These are phyloP conservation scores for Rhinichthys osculus DNA, from an alignment of 2,797 vertebrate genomes.

Conservation along the genomic window DNA sequence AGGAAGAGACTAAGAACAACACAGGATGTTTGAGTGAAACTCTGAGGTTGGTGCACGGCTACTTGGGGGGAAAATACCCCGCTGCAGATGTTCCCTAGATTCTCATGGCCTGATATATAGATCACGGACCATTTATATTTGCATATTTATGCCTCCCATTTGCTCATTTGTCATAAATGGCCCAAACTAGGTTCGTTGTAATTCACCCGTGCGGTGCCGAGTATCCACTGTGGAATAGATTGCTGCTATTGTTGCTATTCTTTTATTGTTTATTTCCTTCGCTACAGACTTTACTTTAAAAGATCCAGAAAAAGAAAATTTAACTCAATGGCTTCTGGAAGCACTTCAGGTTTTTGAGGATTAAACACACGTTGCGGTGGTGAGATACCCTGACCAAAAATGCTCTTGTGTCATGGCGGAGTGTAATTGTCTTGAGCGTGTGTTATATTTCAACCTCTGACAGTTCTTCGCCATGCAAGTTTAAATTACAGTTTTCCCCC, in stretches of 20 bases:
- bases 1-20: slow-evolving; percentile 55
- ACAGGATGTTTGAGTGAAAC: slow-evolving; percentile 51
- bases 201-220: slow-evolving; percentile 17
- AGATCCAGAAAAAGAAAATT: slow-evolving; percentile 26
- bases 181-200: slow-evolving; percentile 26
- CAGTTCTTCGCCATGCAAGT: slow-evolving; percentile 48
- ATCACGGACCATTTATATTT: slow-evolving; percentile 56
- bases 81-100: slow-evolving; percentile 60
- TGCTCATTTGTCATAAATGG: slow-evolving; percentile 50
- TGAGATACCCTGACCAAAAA: slow-evolving; percentile 50
- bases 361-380: slow-evolving; percentile 48
- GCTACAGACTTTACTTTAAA: background rate
- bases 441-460: slow-evolving; percentile 62
- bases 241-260: background rate
- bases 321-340: slow-evolving; percentile 27
- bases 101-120: slow-evolving; percentile 49
- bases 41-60: slow-evolving; percentile 45
- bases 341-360: slow-evolving; percentile 45
- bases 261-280: slow-evolving; percentile 32
- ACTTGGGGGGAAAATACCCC: slow-evolving; percentile 42
- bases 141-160: slow-evolving; percentile 58
- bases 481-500: slow-evolving; percentile 61
- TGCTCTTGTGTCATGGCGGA: slow-evolving; percentile 50
- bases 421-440: slow-evolving; percentile 48
- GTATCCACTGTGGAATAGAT: slow-evolving; percentile 1